These are phyloP conservation scores for Oegoconia quadripuncta DNA, from an alignment of 2,888 invertebrate species.

Conservation along the genomic window DNA sequence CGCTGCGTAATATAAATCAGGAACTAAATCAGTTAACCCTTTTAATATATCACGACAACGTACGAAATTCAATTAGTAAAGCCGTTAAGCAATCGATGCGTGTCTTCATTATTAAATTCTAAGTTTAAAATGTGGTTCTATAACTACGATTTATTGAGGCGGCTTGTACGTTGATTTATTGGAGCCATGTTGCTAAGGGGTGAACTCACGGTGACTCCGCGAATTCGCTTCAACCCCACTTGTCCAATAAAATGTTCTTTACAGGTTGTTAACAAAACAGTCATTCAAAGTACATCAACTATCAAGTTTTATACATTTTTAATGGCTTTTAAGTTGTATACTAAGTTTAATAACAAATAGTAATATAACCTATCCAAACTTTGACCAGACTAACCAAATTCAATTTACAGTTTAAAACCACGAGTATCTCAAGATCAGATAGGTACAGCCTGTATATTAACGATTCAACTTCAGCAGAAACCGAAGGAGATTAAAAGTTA, in stretches of 20 bases:
- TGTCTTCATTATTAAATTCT: slow-evolving; percentile 69
- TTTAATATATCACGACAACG: slow-evolving; percentile 42
- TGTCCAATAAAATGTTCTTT: slow-evolving; percentile 20
- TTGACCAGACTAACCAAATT: too few relatives aligned
- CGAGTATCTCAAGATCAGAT: too few relatives aligned
- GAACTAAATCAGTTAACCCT: slow-evolving; percentile 51
- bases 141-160: slow-evolving; percentile 65
- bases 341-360: too few relatives aligned
- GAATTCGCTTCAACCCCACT: slow-evolving; percentile 41
- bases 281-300: too few relatives aligned
- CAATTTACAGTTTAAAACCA: too few relatives aligned
- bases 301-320: too few relatives aligned
- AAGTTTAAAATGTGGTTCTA: slow-evolving; percentile 71
- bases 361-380: too few relatives aligned
- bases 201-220: slow-evolving; percentile 51
- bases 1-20: slow-evolving; percentile 32
- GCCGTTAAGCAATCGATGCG: slow-evolving; percentile 74
- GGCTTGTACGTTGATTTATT: slow-evolving; percentile 50
- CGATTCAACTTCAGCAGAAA: slow-evolving; percentile 39
- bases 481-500: slow-evolving; percentile 59
- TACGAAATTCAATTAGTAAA: slow-evolving; percentile 64
- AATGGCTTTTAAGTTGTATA: too few relatives aligned
- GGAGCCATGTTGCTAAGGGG: slow-evolving; percentile 42
- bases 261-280: not conserved
- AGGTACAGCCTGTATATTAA: slow-evolving; percentile 48